Conservation (phyloP, 2,888 invertebrate genomes). For the Cinara cedri region DNA sequence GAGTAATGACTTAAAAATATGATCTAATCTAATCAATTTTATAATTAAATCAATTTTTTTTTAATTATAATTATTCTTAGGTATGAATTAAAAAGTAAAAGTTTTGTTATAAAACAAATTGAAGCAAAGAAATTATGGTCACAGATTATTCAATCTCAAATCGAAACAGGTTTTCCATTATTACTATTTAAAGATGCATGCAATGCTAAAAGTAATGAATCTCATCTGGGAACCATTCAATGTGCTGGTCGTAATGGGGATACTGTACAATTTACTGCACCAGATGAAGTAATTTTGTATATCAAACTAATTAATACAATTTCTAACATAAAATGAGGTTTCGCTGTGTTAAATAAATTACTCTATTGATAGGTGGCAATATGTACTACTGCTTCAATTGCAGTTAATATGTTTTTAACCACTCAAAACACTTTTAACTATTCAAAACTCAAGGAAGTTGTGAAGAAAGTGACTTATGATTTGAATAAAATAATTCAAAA, state of each 20-base stretch:
- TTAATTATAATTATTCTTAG: constrained; percentile 21
- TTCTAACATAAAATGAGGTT: background rate
- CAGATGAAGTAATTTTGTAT: constrained; percentile 74
- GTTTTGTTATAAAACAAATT: constrained; percentile 65
- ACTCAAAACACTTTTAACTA: constrained; percentile 84
- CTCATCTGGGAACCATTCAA: constrained; percentile 97
- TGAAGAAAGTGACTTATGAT: constrained; percentile 87
- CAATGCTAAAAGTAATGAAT: constrained; percentile 95
- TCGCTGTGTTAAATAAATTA: background rate
- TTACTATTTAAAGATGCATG: constrained; percentile 97
- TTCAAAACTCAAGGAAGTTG: constrained; percentile 80
- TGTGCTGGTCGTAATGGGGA: constrained; percentile 98
- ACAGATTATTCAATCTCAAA: constrained; percentile 91
- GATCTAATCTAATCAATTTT: background rate
- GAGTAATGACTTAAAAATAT: constrained; percentile 64
- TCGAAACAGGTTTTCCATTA: constrained; percentile 97
- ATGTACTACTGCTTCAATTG: constrained; percentile 96
- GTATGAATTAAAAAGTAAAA: constrained; percentile 40
- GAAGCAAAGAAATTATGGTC: constrained; percentile 90
- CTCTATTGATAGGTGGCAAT: constrained; percentile 74
- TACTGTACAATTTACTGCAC: constrained; percentile 92
- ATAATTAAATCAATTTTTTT: background rate
- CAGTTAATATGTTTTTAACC: constrained; percentile 91
- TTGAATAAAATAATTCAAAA: constrained; percentile 96
- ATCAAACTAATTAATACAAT: background rate